These are phyloP conservation scores for Neolamprologus multifasciatus DNA, from an alignment of 2,797 vertebrate genomes.

Conservation along the genomic window DNA sequence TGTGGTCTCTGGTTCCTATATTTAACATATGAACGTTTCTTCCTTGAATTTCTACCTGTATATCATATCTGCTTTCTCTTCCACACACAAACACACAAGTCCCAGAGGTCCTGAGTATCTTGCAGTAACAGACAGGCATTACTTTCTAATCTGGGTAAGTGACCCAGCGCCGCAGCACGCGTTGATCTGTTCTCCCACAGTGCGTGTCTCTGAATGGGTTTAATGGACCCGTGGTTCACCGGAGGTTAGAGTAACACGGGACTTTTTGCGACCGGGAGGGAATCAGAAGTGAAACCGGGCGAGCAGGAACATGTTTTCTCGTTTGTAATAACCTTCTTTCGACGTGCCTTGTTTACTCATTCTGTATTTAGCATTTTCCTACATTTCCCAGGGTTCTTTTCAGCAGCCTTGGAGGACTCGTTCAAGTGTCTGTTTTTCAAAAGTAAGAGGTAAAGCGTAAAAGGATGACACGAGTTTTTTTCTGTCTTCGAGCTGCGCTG, in stretches of 20 bases:
- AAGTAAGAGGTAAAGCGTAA: background rate
- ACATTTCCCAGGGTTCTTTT: slow-evolving; percentile 12
- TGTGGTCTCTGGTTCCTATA: slow-evolving; percentile 2
- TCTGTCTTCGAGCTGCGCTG: slow-evolving; percentile 3
- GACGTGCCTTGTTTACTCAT: background rate
- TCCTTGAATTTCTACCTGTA: background rate
- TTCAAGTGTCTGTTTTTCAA: background rate
- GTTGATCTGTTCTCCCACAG: slow-evolving; percentile 4
- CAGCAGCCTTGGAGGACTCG: background rate
- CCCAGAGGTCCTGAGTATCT: slow-evolving; percentile 11
- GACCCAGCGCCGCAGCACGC: background rate
- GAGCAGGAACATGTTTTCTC: background rate
- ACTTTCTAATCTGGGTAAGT: slow-evolving; percentile 39
- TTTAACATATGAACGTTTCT: background rate
- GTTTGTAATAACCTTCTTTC: background rate
- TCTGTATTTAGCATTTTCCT: background rate
- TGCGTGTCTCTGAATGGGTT: background rate
- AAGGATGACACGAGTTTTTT: background rate
- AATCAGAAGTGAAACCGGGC: background rate
- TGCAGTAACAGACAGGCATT: background rate
- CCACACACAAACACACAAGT: background rate
- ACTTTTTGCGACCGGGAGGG: background rate
- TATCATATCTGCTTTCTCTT: background rate
- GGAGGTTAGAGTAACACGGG: background rate
- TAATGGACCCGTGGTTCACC: background rate